A percentile compares a stretch with the other conserved stretches of the same genome.
Evolutionary conservation across 2,797 vertebrate genomes (phyloP).

Genomic region (Galago senegalensis): DNA sequence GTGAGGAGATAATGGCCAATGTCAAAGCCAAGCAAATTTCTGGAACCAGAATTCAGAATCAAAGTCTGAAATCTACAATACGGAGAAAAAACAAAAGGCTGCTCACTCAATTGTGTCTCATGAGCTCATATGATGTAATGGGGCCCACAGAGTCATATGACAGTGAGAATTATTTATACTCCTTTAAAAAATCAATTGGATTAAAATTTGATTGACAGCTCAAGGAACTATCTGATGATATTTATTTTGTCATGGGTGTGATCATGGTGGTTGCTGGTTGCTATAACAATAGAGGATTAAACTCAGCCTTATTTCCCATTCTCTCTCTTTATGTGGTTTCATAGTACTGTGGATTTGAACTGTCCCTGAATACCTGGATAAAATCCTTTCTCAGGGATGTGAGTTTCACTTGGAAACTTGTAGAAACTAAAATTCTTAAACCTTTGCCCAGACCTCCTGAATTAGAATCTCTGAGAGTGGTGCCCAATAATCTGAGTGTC

Average conservation of each 20-base stretch:
- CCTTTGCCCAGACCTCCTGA: neutral
- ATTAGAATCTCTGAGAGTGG: neutral
- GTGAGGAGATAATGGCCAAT: conserved; percentile 60
- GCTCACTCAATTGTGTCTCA: neutral
- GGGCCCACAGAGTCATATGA: neutral
- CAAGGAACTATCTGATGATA: neutral
- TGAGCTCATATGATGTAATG: neutral
- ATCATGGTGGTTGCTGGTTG: neutral
- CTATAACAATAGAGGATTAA: neutral
- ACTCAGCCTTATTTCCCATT: neutral
- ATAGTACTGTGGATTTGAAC: neutral
- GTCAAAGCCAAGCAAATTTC: conserved; percentile 56
- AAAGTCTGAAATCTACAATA: conserved; percentile 40
- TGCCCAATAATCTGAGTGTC: neutral
- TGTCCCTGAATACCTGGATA: neutral
- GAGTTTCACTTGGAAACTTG: neutral
- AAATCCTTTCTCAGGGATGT: neutral
- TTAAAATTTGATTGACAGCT: neutral
- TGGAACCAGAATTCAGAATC: conserved; percentile 61
- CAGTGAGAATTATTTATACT: neutral
- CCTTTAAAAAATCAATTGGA: neutral
- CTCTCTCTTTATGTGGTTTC: neutral
- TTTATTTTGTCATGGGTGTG: neutral
- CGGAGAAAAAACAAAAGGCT: neutral
- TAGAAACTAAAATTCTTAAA: neutral